Evolutionary conservation across 1,140 invertebrate genomes (phyloP).

Genomic region (Drosophila persimilis): DNA sequence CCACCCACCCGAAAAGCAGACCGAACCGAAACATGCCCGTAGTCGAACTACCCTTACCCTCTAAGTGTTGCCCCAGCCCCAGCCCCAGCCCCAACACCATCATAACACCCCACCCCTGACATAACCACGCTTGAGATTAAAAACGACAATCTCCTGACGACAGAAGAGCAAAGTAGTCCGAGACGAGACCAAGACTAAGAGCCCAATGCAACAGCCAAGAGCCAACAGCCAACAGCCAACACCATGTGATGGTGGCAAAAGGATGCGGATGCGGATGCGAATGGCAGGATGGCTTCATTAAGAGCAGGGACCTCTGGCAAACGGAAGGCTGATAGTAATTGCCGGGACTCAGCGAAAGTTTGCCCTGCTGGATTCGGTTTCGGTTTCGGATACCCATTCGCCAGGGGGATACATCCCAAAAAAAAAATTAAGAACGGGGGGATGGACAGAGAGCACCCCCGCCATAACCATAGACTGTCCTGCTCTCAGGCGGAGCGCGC

Average conservation of each 20-base stretch:
- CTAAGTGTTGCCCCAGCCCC: background rate
- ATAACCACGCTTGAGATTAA: slow-evolving; percentile 61
- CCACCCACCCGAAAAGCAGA: slow-evolving; percentile 3
- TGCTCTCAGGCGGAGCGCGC: background rate
- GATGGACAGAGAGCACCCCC: slow-evolving; percentile 7
- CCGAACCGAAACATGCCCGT: background rate
- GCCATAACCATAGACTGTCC: background rate
- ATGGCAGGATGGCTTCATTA: slow-evolving; percentile 39
- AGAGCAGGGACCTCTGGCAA: slow-evolving; percentile 19
- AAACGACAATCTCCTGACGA: slow-evolving; percentile 73
- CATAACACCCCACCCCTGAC: background rate
- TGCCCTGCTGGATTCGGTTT: slow-evolving; percentile 29
- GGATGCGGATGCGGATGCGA: slow-evolving; percentile 1
- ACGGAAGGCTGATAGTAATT: slow-evolving; percentile 47
- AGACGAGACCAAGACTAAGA: slow-evolving; percentile 8
- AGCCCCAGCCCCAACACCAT: background rate
- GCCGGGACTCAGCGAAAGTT: slow-evolving; percentile 61
- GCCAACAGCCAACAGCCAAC: slow-evolving; percentile 9
- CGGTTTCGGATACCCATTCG: slow-evolving; percentile 9
- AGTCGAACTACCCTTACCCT: slow-evolving; percentile 28
- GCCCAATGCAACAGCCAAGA: background rate
- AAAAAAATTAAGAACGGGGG: slow-evolving; percentile 4
- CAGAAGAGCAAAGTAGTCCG: slow-evolving; percentile 35
- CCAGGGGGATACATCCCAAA: too few relatives aligned
- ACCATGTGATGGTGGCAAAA: background rate